Evolutionary conservation across 2,113 vertebrate species (phyloP).

Genomic region (Callospermophilus lateralis): DNA sequence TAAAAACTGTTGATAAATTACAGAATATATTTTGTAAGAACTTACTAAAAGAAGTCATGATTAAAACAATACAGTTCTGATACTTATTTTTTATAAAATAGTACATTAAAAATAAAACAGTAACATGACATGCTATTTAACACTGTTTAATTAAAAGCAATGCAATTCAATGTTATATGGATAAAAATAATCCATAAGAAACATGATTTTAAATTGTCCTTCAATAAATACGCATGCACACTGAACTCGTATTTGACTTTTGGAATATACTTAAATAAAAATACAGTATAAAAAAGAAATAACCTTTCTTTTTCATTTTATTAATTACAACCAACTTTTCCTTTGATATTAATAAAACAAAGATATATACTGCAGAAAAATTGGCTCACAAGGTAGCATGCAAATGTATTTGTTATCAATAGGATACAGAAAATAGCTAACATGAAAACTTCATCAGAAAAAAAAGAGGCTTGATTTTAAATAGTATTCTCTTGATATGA

Average conservation of each 20-base stretch:
- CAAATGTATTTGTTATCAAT: slow-evolving; percentile 25
- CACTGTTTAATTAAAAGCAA: not conserved
- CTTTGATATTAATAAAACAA: not conserved
- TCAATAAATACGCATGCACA: not conserved
- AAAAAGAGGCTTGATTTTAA: slow-evolving; percentile 16
- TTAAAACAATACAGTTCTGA: not conserved
- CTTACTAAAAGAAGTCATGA: not conserved
- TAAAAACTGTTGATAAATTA: not conserved
- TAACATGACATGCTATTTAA: not conserved
- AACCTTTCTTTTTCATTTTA: not conserved
- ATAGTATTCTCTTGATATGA: not conserved
- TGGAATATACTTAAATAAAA: not conserved
- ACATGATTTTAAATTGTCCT: not conserved
- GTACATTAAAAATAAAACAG: not conserved
- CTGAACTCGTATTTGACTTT: not conserved
- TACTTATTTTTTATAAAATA: slow-evolving; percentile 34
- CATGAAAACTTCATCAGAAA: not conserved
- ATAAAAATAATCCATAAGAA: not conserved
- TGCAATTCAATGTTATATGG: not conserved
- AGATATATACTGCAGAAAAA: not conserved
- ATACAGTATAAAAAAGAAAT: not conserved
- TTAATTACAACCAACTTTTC: not conserved
- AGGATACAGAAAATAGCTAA: not conserved
- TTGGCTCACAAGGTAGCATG: not conserved
- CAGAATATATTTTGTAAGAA: not conserved